Evolutionary conservation across 2,797 vertebrate species (phyloP), one percentile per base, ranked within the genome.

Genomic region (Muscicapa striata): DNA sequence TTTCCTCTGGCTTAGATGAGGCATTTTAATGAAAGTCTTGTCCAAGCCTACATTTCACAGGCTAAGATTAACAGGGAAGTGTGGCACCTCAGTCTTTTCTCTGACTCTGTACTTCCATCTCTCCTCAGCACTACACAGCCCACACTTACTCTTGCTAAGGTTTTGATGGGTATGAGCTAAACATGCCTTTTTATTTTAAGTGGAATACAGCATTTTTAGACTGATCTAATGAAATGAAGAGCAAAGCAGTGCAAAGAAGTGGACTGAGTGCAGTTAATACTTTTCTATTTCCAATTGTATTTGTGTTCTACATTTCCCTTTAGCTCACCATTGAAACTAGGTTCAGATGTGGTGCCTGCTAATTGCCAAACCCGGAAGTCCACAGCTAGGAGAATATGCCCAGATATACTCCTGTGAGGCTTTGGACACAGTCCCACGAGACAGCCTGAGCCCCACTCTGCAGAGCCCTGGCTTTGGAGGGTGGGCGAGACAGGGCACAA

Each of bases 341-440:
- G 34, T 19, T 66, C 11, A 40, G 30, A 52, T 32, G 61, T 9
- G 58, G 34, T 0, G 0, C 18, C 15, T 46, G 40, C 18, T 30
- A 40, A 26, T 34, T 64, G 30, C 26, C 26, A 72, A 52, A 7
- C 9, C 18, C 34, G 20, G 9, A 27, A 84, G n/a, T 48, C 40
- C 16, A 24, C 26, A 72, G 26, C 13, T 20, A 46, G 17, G 22
- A 45, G 59, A 90, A 52, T 34, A 46, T 40, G 11, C 9, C 55
- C 46, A 85, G 46, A 68, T 5, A n/a, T 7, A 43, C 1, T 10
- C 18, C 15, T 4, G 2, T 29, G 43, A 58, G 22, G 23, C 38
- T 29, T 43, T 58, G 26, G 75, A 43, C 49, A 49, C 0, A 0
- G 32, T 23, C 6, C 36, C 36, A 49, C 41, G 15, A 0, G 0